phyloP scores from a whole-genome alignment of 2,113 vertebrate species.

The Odontophorus gujanensis region DNA sequence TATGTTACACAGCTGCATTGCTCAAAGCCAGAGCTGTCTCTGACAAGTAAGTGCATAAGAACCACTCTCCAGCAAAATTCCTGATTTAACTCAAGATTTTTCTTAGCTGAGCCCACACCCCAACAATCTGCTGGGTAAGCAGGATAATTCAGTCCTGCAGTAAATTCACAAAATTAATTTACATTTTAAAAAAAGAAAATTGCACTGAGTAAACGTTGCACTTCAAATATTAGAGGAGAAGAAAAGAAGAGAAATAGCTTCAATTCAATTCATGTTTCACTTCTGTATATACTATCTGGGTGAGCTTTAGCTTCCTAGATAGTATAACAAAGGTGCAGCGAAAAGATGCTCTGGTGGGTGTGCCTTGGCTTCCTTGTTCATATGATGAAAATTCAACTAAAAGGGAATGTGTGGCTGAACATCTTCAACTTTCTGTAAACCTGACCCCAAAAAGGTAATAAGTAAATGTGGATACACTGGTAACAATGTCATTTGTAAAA shows the following conservation, averaged over 20 bases:
- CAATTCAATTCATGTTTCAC: neutral
- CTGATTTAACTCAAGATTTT: constrained; percentile 58
- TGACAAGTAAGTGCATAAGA: constrained; percentile 94
- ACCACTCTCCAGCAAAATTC: constrained; percentile 23
- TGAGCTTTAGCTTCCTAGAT: constrained; percentile 45
- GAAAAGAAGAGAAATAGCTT: constrained; percentile 29
- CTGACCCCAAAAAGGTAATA: constrained; percentile 33
- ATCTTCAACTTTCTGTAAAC: constrained; percentile 14
- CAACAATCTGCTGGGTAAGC: constrained; percentile 26
- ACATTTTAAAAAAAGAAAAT: neutral
- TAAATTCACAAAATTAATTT: neutral
- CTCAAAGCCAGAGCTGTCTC: constrained; percentile 98
- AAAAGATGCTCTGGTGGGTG: neutral
- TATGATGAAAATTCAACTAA: constrained; percentile 1
- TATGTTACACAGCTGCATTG: constrained; percentile 98
- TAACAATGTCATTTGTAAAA: neutral
- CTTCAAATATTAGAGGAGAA: constrained; percentile 17
- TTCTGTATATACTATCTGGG: constrained; percentile 40
- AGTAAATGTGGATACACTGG: neutral
- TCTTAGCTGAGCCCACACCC: constrained; percentile 62
- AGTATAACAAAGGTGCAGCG: constrained; percentile 22
- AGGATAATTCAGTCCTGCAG: constrained; percentile 21
- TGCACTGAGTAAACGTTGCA: neutral
- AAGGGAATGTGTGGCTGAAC: constrained; percentile 56
- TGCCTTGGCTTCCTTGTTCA: constrained; percentile 45